Base-by-base conservation (phyloP, 2,113 vertebrate genomes). In the Paramormyrops kingsleyae region DNA sequence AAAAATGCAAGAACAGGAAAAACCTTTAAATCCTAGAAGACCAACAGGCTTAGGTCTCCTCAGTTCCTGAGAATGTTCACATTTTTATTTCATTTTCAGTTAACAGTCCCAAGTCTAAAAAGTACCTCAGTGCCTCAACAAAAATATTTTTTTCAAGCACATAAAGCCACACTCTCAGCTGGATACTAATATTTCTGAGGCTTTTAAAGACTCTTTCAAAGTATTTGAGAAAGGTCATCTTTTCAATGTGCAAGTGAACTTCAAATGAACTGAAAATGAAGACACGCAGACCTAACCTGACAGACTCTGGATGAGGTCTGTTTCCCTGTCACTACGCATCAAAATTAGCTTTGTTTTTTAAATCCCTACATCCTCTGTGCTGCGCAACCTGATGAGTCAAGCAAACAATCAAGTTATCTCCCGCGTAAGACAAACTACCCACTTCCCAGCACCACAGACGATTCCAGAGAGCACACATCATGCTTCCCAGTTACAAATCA, bases 1-100 rank as follows among this genome's bases (percentile, higher is more conserved):
- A 80, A 80, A 88, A 88, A 88, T 52, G 39, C 35, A 66, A 66
- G 86, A 87, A 59, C 15, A 59, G 56, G 59, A 24, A 62, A 66
- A 66, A 35, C 6, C 31, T n/a, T 50, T 59, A 87, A 88, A 62
- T 66, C 87, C 56, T 66, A 8, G 12, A 46, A 88, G 53, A 66
- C 35, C 56, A 12, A 42, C 13, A 80, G 74, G 13, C 12, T 80
- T 80, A 19, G 74, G 74, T 39, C 13, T 80, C 35, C 12, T 80
- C 31, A 42, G 15, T 42, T 19, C 12, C 74, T 19, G 31, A 39
- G 13, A 80, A 42, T 42, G 74, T 59, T 8, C 87, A 62, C 53
- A 42, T 46, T 46, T 44, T 46, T 39, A 62, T 88, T 88, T n/a
- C 53, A 88, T 80, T 88, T 62, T 88, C 6, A 66, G 53, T n/a